Evolutionary conservation across 1,140 invertebrate species (phyloP).

Genomic region (Drosophila nannoptera): DNA sequence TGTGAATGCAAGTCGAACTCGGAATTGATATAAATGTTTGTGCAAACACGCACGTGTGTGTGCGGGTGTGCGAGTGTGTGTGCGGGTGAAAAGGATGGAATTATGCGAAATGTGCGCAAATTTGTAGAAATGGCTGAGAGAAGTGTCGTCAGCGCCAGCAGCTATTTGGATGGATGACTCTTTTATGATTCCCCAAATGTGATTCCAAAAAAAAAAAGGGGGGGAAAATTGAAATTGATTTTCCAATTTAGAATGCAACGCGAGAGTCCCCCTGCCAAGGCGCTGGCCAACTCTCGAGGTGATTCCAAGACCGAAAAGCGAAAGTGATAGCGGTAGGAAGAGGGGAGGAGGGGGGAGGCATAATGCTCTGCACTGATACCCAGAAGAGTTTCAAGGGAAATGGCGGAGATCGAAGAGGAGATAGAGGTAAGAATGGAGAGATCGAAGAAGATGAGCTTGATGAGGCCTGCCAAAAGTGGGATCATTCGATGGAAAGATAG

Average conservation of each 20-base stretch:
- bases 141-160: constrained; percentile 31
- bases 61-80: constrained; percentile 1
- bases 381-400: too few relatives aligned
- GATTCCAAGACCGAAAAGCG: background rate
- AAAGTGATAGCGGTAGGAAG: too few relatives aligned
- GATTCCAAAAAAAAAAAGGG: constrained; percentile 10
- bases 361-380: too few relatives aligned
- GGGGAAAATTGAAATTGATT: constrained; percentile 16
- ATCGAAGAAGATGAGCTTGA: too few relatives aligned
- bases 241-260: constrained; percentile 1
- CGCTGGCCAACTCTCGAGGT: constrained; percentile 1
- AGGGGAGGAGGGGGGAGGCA: too few relatives aligned
- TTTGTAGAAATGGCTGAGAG: constrained; percentile 40
- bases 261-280: background rate
- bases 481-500: too few relatives aligned
- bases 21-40: constrained; percentile 73
- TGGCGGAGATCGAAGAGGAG: too few relatives aligned
- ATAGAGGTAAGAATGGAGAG: too few relatives aligned
- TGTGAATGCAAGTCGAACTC: constrained; percentile 54
- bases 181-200: constrained; percentile 36
- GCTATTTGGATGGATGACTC: constrained; percentile 33
- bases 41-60: constrained; percentile 41
- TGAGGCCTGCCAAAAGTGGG: too few relatives aligned
- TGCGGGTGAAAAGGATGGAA: constrained; percentile 29
- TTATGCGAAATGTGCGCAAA: constrained; percentile 48